Evolutionary conservation across 2,113 vertebrate species (phyloP).

Genomic region (Caretta caretta): DNA sequence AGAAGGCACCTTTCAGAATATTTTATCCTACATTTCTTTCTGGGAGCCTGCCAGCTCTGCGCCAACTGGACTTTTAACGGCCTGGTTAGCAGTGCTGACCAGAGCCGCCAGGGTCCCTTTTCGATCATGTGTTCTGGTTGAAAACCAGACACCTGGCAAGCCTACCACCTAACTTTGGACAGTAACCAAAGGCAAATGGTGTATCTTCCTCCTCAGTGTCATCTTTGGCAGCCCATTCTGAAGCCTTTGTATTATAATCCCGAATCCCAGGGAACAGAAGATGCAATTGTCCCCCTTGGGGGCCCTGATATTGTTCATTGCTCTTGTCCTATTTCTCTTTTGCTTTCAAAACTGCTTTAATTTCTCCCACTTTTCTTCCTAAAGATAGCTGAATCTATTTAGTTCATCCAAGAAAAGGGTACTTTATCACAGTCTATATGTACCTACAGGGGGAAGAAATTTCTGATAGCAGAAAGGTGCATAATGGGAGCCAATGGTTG

Average conservation of each 20-base stretch:
- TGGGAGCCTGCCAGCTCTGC: background rate
- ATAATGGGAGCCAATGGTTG: background rate
- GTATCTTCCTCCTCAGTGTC: rapidly evolving
- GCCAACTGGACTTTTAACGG: too few relatives aligned
- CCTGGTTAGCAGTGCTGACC: too few relatives aligned
- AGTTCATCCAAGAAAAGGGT: background rate
- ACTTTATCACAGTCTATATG: background rate
- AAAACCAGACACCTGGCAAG: too few relatives aligned
- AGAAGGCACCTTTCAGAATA: background rate
- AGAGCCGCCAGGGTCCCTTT: too few relatives aligned
- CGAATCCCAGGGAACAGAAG: background rate
- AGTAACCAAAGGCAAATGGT: rapidly evolving
- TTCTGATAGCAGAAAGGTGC: background rate
- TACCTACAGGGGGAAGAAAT: background rate
- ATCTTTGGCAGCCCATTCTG: background rate
- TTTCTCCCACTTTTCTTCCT: background rate
- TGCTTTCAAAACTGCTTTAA: background rate
- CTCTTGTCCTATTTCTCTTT: background rate
- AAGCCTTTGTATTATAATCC: background rate
- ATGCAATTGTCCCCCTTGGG: background rate
- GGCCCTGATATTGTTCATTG: background rate
- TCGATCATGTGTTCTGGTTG: too few relatives aligned
- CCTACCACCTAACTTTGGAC: background rate
- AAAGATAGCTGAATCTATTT: background rate
- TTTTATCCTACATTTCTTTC: background rate